These are phyloP conservation scores for Campoletis sonorensis DNA, from an alignment of 1,140 invertebrate genomes.

Conservation along the genomic window DNA sequence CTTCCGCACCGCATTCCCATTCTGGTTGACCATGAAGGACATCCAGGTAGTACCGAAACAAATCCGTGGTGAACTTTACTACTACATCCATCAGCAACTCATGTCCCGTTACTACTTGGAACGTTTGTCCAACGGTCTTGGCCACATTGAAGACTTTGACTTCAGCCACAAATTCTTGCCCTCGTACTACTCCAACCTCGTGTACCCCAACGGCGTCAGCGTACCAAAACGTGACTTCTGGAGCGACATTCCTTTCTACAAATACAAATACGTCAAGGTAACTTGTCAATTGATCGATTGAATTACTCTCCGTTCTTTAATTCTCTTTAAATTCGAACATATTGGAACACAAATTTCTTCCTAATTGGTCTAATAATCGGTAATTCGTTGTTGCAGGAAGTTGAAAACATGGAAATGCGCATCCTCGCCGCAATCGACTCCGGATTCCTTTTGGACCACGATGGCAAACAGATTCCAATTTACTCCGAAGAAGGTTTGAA, in stretches of 20 bases:
- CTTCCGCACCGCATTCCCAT: slow-evolving; percentile 81
- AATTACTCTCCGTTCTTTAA: too few species aligned
- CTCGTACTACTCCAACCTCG: slow-evolving; percentile 82
- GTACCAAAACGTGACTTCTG: slow-evolving; percentile 78
- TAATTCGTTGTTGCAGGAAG: slow-evolving; percentile 57
- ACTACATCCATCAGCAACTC: slow-evolving; percentile 80
- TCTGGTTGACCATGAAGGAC: slow-evolving; percentile 79
- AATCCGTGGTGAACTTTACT: slow-evolving; percentile 80
- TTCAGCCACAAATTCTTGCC: slow-evolving; percentile 77
- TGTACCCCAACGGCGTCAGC: slow-evolving; percentile 81
- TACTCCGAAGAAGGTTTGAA: slow-evolving; percentile 75
- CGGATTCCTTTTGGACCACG: slow-evolving; percentile 77
- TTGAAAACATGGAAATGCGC: slow-evolving; percentile 66
- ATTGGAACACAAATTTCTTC: too few species aligned
- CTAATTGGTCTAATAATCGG: too few species aligned
- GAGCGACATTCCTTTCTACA: slow-evolving; percentile 64
- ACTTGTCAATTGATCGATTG: not conserved
- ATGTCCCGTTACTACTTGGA: slow-evolving; percentile 82
- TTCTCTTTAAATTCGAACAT: too few species aligned
- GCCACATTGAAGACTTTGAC: slow-evolving; percentile 79
- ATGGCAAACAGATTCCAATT: slow-evolving; percentile 67
- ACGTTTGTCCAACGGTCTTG: slow-evolving; percentile 80
- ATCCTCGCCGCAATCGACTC: slow-evolving; percentile 79
- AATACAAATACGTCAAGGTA: slow-evolving; percentile 68
- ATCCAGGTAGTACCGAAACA: slow-evolving; percentile 74